Percentiles rank a stretch among this genome's conserved stretches.
Conservation (phyloP, 2,113 vertebrate species). For the Indicator maculatus region DNA sequence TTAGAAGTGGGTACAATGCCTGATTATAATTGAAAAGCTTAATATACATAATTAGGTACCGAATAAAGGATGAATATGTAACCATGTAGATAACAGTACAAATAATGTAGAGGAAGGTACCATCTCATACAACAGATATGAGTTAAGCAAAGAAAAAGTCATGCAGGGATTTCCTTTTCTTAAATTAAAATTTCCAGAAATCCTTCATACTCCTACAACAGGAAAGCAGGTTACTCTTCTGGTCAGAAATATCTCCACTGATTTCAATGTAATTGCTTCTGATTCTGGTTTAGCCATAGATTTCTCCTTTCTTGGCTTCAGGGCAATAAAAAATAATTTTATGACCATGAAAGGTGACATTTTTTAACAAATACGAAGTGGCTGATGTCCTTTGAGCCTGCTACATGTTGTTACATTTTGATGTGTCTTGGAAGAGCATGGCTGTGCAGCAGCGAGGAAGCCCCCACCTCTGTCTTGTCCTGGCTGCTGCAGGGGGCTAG, state of each 20-base stretch:
- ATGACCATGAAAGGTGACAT: background rate
- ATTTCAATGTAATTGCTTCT: background rate
- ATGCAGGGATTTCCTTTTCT: background rate
- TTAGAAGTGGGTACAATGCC: background rate
- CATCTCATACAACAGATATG: background rate
- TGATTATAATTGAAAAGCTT: background rate
- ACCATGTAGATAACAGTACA: background rate
- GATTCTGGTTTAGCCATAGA: background rate
- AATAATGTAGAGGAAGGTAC: background rate
- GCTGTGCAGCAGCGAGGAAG: background rate
- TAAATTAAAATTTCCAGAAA: background rate
- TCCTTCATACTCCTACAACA: background rate
- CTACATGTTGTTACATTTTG: background rate
- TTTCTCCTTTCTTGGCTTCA: slow-evolving; percentile 13
- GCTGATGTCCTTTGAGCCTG: background rate
- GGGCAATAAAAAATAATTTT: slow-evolving; percentile 4
- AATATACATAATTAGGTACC: background rate
- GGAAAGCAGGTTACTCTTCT: background rate
- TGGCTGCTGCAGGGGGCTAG: background rate
- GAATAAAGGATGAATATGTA: background rate
- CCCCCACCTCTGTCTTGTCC: background rate
- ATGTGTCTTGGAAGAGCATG: background rate
- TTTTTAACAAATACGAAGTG: background rate
- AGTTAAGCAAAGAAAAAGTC: background rate
- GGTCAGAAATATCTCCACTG: background rate